These are phyloP conservation scores for Pelochelys cantorii DNA, from an alignment of 2,797 vertebrate genomes.

Conservation along the genomic window DNA sequence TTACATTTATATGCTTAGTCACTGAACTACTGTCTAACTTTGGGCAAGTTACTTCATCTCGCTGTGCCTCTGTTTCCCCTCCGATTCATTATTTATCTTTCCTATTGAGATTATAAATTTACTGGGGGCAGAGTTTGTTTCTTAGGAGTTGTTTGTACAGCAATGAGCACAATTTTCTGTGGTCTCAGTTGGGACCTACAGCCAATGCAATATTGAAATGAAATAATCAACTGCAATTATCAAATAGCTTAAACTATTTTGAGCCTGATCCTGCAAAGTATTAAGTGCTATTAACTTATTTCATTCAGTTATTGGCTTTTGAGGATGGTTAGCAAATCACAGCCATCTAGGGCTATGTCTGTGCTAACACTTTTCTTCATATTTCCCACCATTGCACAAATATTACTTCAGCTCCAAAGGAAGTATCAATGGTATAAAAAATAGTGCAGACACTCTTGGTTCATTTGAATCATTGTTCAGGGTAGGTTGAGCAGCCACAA, in stretches of 20 bases:
- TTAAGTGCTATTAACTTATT: neutral
- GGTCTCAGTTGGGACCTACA: neutral
- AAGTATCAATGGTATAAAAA: neutral
- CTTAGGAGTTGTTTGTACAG: neutral
- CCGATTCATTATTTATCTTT: fast-evolving
- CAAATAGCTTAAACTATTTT: neutral
- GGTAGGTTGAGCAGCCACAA: fast-evolving
- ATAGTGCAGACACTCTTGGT: neutral
- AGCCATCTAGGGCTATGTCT: neutral
- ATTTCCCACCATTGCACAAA: neutral
- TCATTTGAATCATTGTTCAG: fast-evolving
- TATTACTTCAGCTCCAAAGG: neutral
- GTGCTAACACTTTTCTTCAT: neutral
- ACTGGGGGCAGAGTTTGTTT: neutral
- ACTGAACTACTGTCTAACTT: neutral
- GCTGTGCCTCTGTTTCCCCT: neutral
- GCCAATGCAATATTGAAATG: neutral
- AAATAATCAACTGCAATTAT: neutral
- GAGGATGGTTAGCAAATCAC: neutral
- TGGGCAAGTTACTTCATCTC: neutral
- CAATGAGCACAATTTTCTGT: neutral
- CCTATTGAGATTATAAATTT: neutral
- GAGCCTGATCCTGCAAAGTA: neutral
- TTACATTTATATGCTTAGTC: no score
- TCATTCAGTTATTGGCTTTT: neutral